Percentiles rank a stretch among this genome's conserved stretches.
Evolutionary conservation across 2,113 vertebrate genomes (phyloP).

Genomic region (Chaetodon trifascialis): DNA sequence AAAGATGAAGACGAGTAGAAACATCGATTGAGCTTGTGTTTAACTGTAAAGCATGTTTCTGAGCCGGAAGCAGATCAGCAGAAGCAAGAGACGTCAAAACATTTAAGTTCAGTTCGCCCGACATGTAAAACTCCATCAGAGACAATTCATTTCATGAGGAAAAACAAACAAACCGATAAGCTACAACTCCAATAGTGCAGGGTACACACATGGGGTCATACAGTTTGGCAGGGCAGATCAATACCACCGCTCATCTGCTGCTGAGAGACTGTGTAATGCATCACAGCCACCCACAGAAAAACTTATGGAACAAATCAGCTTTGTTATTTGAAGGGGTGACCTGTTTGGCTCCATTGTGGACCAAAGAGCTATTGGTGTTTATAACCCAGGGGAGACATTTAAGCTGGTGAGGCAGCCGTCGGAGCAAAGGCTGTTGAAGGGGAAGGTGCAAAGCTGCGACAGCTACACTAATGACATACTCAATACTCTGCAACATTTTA

Average conservation of each 20-base stretch:
- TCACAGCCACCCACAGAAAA: constrained; percentile 44
- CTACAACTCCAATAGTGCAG: constrained; percentile 29
- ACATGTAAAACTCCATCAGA: constrained; percentile 2
- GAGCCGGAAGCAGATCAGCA: background rate
- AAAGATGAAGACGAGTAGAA: background rate
- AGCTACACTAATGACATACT: constrained; percentile 43
- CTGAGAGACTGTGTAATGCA: constrained; percentile 36
- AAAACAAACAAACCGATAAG: constrained; percentile 41
- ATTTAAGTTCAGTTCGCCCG: background rate
- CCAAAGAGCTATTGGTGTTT: constrained; percentile 21
- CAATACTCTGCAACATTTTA: constrained; percentile 12
- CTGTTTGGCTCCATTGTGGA: constrained; percentile 29
- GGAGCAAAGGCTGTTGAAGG: constrained; percentile 29
- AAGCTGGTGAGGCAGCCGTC: constrained; percentile 37
- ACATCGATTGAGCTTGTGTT: background rate
- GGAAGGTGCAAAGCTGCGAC: constrained; percentile 36
- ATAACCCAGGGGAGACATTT: constrained; percentile 40
- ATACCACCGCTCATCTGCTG: constrained; percentile 55
- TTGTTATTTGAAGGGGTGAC: constrained; percentile 49
- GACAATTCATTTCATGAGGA: constrained; percentile 33
- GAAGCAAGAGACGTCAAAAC: background rate
- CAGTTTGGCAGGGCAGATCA: constrained; percentile 58
- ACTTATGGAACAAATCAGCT: constrained; percentile 55
- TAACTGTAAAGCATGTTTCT: background rate
- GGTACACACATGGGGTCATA: constrained; percentile 22